Percentiles rank a stretch among this genome's conserved stretches.
phyloP scores from a whole-genome alignment of 2,888 invertebrate genomes.

The Trissolcus brochymenae region DNA sequence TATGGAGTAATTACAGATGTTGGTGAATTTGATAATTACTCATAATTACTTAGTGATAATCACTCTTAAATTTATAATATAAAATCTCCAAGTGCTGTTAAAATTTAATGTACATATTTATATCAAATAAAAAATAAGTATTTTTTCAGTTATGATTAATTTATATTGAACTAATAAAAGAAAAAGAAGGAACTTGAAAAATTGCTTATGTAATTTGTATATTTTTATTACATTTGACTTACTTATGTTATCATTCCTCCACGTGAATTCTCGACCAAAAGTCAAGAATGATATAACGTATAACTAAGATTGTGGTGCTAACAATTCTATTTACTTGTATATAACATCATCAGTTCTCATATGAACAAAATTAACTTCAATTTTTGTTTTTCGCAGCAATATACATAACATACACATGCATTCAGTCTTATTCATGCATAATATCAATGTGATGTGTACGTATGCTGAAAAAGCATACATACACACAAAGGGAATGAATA shows the following conservation, averaged over 20 bases:
- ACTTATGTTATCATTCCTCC: constrained; percentile 53
- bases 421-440: constrained; percentile 17
- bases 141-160: too few species aligned
- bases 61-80: not conserved
- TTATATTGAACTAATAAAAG: not conserved
- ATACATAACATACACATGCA: constrained; percentile 37
- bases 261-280: constrained; percentile 42
- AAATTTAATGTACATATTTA: too few species aligned
- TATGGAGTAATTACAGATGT: not conserved
- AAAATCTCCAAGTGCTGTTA: too few species aligned
- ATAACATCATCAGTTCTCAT: constrained; percentile 52
- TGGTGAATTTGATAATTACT: not conserved
- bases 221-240: constrained; percentile 55
- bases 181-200: constrained; percentile 6
- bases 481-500: constrained; percentile 51
- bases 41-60: too few species aligned
- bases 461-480: constrained; percentile 39
- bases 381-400: constrained; percentile 33
- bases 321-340: constrained; percentile 48
- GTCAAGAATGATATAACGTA: constrained; percentile 52
- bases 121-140: too few species aligned
- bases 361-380: constrained; percentile 51
- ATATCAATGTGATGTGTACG: constrained; percentile 46
- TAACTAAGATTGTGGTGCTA: constrained; percentile 51
- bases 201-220: constrained; percentile 50